These are phyloP conservation scores for Dicyrtomina minuta DNA, from an alignment of 2,888 invertebrate genomes.

Conservation along the genomic window DNA sequence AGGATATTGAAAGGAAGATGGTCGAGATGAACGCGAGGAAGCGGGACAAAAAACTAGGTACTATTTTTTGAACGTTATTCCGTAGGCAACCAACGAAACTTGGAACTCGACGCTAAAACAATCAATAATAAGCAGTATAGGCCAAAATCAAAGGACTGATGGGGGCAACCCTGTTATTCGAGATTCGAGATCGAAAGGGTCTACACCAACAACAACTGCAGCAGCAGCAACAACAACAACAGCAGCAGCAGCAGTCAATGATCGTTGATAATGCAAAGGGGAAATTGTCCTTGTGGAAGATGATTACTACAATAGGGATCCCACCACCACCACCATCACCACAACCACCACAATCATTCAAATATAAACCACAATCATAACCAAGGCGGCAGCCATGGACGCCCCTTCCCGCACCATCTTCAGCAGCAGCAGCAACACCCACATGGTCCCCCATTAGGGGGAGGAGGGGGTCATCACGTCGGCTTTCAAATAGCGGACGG, in stretches of 20 bases:
- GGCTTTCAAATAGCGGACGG: no score
- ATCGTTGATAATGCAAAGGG: constrained; percentile 51
- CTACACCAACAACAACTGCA: background rate
- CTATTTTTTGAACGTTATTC: no score
- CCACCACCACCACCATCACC: no score
- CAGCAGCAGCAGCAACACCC: constrained; percentile 12
- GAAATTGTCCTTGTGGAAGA: constrained; percentile 51
- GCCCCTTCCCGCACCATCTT: background rate
- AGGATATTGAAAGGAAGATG: no score
- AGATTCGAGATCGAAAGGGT: no score
- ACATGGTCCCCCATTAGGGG: background rate
- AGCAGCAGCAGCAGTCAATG: constrained; percentile 34
- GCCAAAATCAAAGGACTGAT: constrained; percentile 32
- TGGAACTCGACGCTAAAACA: constrained; percentile 58
- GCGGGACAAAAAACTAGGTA: no score
- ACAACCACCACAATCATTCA: no score
- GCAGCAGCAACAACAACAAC: background rate
- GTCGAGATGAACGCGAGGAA: no score
- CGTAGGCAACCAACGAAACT: no score
- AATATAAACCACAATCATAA: no score
- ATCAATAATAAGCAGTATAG: constrained; percentile 40
- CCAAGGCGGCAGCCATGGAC: background rate
- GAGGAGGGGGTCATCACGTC: background rate
- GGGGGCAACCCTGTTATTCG: background rate
- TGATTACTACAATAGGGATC: constrained; percentile 39